phyloP scores from a whole-genome alignment of 1,140 invertebrate species.

The Meloidogyne floridensis region DNA sequence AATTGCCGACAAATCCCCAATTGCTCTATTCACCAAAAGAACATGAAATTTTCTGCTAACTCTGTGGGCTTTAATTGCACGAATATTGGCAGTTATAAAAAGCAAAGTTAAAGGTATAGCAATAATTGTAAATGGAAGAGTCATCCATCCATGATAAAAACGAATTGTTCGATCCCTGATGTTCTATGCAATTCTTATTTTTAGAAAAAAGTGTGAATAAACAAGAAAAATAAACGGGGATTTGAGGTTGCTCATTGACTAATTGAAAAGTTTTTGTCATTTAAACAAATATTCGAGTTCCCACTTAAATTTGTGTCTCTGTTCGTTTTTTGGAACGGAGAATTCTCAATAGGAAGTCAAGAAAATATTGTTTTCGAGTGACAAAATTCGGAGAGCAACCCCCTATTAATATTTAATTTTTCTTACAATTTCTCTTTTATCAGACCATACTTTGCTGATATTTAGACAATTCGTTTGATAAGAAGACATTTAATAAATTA shows the following conservation, averaged over 20 bases:
- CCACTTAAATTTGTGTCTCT: too few relatives aligned
- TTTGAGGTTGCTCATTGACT: too few relatives aligned
- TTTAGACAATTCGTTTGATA: not conserved
- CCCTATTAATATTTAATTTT: not conserved
- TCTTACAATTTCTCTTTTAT: not conserved
- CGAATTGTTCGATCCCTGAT: slow-evolving; percentile 22
- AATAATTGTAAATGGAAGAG: slow-evolving; percentile 44
- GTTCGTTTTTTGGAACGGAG: too few relatives aligned
- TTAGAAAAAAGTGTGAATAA: too few relatives aligned
- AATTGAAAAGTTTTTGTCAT: too few relatives aligned
- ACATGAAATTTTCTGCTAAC: slow-evolving; percentile 54
- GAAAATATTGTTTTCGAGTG: too few relatives aligned
- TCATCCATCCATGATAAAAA: slow-evolving; percentile 51
- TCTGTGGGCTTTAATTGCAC: slow-evolving; percentile 44
- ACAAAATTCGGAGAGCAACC: too few relatives aligned
- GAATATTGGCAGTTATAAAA: slow-evolving; percentile 46
- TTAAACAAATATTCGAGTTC: too few relatives aligned
- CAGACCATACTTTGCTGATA: not conserved
- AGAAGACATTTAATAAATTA: not conserved
- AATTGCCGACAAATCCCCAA: slow-evolving; percentile 44
- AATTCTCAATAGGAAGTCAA: too few relatives aligned
- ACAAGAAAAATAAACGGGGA: too few relatives aligned
- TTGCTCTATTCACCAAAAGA: slow-evolving; percentile 51
- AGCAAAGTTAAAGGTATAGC: slow-evolving; percentile 47
- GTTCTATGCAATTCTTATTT: not conserved